Base-by-base conservation (phyloP, 2,888 invertebrate genomes). In the Drosophila algonquin region DNA sequence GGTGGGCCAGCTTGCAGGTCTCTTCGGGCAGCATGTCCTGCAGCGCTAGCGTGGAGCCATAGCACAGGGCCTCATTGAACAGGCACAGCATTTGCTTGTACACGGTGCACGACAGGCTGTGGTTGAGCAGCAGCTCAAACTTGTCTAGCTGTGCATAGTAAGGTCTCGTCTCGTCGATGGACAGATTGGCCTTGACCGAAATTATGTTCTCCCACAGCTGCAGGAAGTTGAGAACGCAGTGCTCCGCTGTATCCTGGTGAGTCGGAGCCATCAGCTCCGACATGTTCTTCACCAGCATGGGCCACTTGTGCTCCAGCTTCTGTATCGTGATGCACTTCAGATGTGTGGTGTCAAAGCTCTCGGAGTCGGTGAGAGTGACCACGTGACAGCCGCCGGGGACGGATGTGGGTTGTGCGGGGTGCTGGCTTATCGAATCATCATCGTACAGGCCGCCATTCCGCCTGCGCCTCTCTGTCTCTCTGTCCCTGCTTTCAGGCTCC, bases 131-230 rank as follows among this genome's bases (percentile, higher is more conserved):
- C 69, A 95, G 94, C 14, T 96, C 96, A 92, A 97, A 96, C 84
- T 95, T 95, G 81, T 97, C 96, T 79, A 97, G 92, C 89, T 97
- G 96, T 1, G 96, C 95, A 91, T 97, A 97, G 91, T 97, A 98
- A 3, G 97, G 96, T 91, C 97, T 96, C 0, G 97, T 97, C 90
- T 97, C 97, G 75, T 97, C 95, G 32, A 97, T 96, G 50, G 97
- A 97, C 61, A 98, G 94, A 93, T 97, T 97, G 24, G 97, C 97
- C 93, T 96, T 97, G 0, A 97, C 97, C 61, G 97, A 97, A 89
- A 98, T 97, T 18, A 97, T 96, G 77, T 96, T 96, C 90, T 97
- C 97, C 97, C 97, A 97, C 45, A 98, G 92, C 58, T 96, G 95
- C 76, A 98, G 94, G 91, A 97, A 98, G 55, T 97, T 96, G 61